Evolutionary conservation across 2,797 vertebrate genomes (phyloP).

Genomic region (Acropternis orthonyx): DNA sequence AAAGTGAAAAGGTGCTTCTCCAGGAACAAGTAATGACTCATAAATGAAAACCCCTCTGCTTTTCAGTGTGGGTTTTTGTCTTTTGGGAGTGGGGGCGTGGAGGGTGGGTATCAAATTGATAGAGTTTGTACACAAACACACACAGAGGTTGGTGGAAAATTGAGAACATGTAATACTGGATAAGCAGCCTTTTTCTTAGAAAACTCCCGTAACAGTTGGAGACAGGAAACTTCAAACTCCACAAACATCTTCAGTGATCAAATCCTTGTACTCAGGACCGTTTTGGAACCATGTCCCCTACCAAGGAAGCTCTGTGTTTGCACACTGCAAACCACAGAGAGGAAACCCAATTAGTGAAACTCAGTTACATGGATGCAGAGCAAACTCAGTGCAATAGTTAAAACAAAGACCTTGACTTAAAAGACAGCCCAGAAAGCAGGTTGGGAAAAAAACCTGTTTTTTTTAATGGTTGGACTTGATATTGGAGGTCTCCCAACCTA

Average conservation of each 20-base stretch:
- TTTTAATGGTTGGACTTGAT: background rate
- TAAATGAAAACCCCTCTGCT: background rate
- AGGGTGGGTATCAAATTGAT: background rate
- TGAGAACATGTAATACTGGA: background rate
- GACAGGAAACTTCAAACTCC: background rate
- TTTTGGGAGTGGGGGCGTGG: background rate
- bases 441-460: background rate
- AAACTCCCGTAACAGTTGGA: background rate
- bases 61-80: background rate
- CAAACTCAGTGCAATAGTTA: background rate
- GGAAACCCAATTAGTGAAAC: background rate
- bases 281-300: background rate
- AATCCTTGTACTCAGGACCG: background rate
- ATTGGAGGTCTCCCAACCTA: background rate
- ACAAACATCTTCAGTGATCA: background rate
- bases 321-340: background rate
- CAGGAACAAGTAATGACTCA: background rate
- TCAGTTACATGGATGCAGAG: background rate
- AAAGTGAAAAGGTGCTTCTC: background rate
- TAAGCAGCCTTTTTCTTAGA: background rate
- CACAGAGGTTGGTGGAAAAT: background rate
- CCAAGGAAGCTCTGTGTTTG: background rate
- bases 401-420: background rate
- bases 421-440: background rate
- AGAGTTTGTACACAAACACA: background rate